These are phyloP conservation scores for Zonitis immaculata DNA, from an alignment of 2,888 invertebrate species.

Conservation along the genomic window DNA sequence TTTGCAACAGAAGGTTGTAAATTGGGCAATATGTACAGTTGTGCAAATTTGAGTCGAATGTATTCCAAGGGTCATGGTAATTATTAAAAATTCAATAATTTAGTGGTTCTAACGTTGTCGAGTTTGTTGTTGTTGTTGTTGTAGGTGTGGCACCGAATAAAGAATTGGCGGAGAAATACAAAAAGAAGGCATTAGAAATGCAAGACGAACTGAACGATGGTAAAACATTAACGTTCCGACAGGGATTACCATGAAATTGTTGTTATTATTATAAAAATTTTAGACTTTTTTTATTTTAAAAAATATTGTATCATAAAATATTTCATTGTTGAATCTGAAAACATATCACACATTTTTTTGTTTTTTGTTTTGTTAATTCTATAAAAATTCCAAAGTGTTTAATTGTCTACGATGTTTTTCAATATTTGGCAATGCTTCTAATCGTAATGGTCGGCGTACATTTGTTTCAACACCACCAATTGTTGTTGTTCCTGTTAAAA, in stretches of 20 bases:
- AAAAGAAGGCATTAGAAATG: constrained; percentile 64
- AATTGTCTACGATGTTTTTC: constrained; percentile 32
- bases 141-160: constrained; percentile 60
- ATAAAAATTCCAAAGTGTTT: constrained; percentile 38
- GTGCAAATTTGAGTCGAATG: constrained; percentile 87
- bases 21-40: constrained; percentile 77
- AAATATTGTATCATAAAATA: background rate
- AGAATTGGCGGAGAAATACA: constrained; percentile 68
- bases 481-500: constrained; percentile 26
- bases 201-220: constrained; percentile 58
- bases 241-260: constrained; percentile 44
- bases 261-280: too few species aligned
- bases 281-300: background rate
- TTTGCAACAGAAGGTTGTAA: constrained; percentile 79
- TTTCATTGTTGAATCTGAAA: background rate
- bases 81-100: constrained; percentile 2
- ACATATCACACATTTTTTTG: background rate
- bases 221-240: constrained; percentile 50
- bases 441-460: constrained; percentile 38
- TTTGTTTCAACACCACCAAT: constrained; percentile 26
- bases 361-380: constrained; percentile 5
- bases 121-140: too few species aligned
- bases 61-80: constrained; percentile 76
- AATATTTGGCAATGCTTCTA: constrained; percentile 46
- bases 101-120: background rate